Evolutionary conservation across 2,113 vertebrate genomes (phyloP).

Genomic region (Lonchura striata): DNA sequence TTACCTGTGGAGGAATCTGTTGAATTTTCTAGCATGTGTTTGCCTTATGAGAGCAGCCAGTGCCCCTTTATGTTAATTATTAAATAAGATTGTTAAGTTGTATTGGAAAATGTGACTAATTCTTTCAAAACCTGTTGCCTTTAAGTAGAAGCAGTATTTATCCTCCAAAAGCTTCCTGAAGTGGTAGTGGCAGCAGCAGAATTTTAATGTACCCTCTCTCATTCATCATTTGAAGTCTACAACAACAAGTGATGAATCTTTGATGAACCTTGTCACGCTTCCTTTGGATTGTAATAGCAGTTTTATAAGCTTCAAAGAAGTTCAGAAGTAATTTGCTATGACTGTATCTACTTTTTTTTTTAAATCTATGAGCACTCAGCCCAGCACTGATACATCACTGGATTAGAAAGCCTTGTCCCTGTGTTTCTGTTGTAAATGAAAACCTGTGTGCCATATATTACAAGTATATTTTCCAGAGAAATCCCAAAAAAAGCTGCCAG

Average conservation of each 20-base stretch:
- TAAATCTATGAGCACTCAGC: not conserved
- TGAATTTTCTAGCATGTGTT: not conserved
- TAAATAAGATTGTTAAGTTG: not conserved
- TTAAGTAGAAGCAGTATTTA: not conserved
- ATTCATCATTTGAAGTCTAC: conserved; percentile 17
- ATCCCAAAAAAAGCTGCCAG: not conserved
- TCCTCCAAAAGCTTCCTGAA: not conserved
- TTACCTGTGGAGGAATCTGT: not conserved
- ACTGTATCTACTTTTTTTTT: not conserved
- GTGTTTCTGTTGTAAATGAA: not conserved
- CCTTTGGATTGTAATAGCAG: not conserved
- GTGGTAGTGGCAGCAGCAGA: not conserved
- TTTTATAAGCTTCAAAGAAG: conserved; percentile 1
- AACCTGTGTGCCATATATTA: not conserved
- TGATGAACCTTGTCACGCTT: conserved; percentile 21
- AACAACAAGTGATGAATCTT: not conserved
- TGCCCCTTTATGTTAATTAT: not conserved
- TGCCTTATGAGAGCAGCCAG: not conserved
- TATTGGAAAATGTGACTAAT: not conserved
- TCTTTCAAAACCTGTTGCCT: conserved; percentile 17
- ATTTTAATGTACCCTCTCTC: conserved; percentile 28
- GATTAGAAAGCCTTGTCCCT: not conserved
- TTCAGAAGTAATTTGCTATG: not conserved
- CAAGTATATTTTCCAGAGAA: not conserved
- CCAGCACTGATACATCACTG: fast-evolving